Base-by-base conservation (phyloP, 1,140 invertebrate genomes). In the Leptopilina clavipes region DNA sequence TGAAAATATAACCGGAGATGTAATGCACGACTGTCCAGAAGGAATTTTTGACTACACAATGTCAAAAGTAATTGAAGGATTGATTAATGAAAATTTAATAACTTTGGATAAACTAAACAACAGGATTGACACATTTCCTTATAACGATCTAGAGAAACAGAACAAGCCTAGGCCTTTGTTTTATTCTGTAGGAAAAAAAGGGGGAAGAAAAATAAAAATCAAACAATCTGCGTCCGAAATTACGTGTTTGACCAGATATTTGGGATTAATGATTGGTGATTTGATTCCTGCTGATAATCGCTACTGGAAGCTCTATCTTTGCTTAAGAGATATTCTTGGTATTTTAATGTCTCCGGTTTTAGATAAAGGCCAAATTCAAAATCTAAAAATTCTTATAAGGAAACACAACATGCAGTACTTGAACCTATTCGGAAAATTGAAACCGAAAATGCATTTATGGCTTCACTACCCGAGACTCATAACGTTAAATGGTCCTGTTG, bases 381-480 rank as follows among this genome's bases (percentile, higher is more conserved):
- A 45, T 74, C 18, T 79, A 14, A 37, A 40, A 65, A 31, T 71
- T 8, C 70, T 77, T 44, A 71, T 75, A 45, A 25, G 19, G 25
- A 56, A 79, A 44, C 76, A 75, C 48, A 74, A 77, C 22, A 40
- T 9, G 56, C 40, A 70, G 12, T 72, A 74, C 52, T 48, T 65
- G 7, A 40, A 72, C 52, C 25, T 75, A 3, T 76, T 76, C 52
- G 48, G 75, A 19, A 75, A 72, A 45, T 77, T 79, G 37, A 80
- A 80, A 70, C 73, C 56, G 10, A 80, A 80, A 37, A 77, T 78
- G 74, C 76, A 80, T 71, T 14, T 76, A 37, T 72, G 22, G 25
- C n/a, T 80, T n/a, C 74, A 80, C 73, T 80, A 80, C 43, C 12
- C 59, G 45, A 5, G 52, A 11, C n/a, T 76, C 10, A 73, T 80